A percentile compares a stretch with the other conserved stretches of the same genome.
Evolutionary conservation across 2,888 invertebrate species (phyloP).

Genomic region (Trachelus troglodyta): DNA sequence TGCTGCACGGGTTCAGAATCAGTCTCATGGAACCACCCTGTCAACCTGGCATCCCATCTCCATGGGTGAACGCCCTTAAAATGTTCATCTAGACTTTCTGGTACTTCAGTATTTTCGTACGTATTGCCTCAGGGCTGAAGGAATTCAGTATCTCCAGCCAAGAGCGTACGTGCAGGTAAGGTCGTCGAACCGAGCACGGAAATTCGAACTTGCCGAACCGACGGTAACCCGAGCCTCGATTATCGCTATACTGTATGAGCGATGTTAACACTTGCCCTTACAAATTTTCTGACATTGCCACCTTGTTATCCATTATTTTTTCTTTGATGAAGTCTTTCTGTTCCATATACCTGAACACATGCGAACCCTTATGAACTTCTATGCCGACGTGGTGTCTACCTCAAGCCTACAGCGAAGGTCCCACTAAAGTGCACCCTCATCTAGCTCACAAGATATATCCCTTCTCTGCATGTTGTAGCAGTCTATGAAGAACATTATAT

Average conservation of each 20-base stretch:
- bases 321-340: background rate
- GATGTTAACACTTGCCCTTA: background rate
- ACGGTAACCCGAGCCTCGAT: background rate
- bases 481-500: background rate
- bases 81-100: background rate
- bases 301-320: background rate
- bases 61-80: background rate
- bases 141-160: background rate
- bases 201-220: background rate
- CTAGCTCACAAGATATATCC: background rate
- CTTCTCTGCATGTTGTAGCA: background rate
- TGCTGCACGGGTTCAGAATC: background rate
- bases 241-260: background rate
- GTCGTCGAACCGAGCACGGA: background rate
- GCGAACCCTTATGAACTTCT: background rate
- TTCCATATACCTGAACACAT: background rate
- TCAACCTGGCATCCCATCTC: background rate
- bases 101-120: background rate
- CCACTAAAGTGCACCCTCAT: background rate
- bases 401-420: background rate
- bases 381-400: background rate
- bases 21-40: background rate
- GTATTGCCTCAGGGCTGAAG: background rate
- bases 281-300: background rate
- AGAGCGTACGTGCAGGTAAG: background rate